Evolutionary conservation across 2,888 invertebrate species (phyloP).

Genomic region (Masnerella sp.): DNA sequence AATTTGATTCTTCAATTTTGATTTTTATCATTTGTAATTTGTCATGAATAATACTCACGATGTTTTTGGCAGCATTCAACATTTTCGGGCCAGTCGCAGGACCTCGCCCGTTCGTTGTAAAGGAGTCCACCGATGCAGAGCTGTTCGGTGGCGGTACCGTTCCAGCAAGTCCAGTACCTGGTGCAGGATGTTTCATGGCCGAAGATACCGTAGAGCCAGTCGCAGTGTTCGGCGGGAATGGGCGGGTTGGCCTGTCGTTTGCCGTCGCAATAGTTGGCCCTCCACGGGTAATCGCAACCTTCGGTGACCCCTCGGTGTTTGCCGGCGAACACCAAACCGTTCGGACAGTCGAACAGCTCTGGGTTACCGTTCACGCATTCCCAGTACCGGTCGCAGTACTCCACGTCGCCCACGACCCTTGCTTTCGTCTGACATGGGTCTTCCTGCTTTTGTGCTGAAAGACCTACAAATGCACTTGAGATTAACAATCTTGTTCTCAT

Average conservation of each 20-base stretch:
- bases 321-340: conserved; percentile 93
- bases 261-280: conserved; percentile 91
- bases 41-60: conserved; percentile 89
- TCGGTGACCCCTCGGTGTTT: conserved; percentile 92
- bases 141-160: conserved; percentile 94
- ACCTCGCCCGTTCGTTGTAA: conserved; percentile 93
- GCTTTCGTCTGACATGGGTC: conserved; percentile 91
- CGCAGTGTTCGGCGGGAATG: conserved; percentile 90
- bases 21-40: no score
- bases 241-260: conserved; percentile 90
- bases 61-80: conserved; percentile 96
- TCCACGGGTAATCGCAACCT: conserved; percentile 94
- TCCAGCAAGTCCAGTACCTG: conserved; percentile 97
- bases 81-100: conserved; percentile 96
- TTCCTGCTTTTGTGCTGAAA: conserved; percentile 79
- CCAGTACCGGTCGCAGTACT: conserved; percentile 91
- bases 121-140: conserved; percentile 93
- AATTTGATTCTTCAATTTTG: no score
- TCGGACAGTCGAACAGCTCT: conserved; percentile 92
- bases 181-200: conserved; percentile 96
- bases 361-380: conserved; percentile 91
- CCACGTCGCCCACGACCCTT: conserved; percentile 86
- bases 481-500: no score
- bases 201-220: conserved; percentile 95
- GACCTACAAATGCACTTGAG: conserved; percentile 67